These are phyloP conservation scores for Torymus auratus DNA, from an alignment of 2,888 invertebrate genomes.

Conservation along the genomic window DNA sequence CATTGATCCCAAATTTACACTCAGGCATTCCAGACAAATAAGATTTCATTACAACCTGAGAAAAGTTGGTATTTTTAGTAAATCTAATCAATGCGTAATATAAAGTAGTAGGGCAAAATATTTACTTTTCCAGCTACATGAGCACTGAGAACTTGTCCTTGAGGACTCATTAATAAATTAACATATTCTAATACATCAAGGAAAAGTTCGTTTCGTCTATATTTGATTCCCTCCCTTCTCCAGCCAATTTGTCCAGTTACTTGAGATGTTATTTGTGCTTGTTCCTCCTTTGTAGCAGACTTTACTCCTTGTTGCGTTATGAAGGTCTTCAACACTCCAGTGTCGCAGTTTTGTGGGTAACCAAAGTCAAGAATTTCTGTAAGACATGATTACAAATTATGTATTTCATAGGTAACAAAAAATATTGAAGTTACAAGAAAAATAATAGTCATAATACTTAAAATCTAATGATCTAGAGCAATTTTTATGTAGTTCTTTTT, in stretches of 20 bases:
- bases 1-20: conserved; percentile 99
- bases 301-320: conserved; percentile 99
- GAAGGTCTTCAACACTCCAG: conserved; percentile 98
- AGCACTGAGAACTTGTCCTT: conserved; percentile 98
- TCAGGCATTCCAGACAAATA: conserved; percentile 99
- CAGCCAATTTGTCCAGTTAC: conserved; percentile 98
- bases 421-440: background rate
- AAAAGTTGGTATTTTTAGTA: conserved; percentile 32
- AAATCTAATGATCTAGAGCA: too few relatives aligned
- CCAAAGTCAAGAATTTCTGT: conserved; percentile 99
- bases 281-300: conserved; percentile 99
- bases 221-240: conserved; percentile 99
- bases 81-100: conserved; percentile 8
- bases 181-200: conserved; percentile 99
- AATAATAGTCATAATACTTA: too few relatives aligned
- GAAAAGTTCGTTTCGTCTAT: conserved; percentile 98
- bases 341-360: conserved; percentile 99
- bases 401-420: background rate
- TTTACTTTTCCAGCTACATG: conserved; percentile 95
- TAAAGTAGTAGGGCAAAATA: conserved; percentile 3
- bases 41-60: conserved; percentile 97
- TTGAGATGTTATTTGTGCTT: conserved; percentile 99
- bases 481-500: too few relatives aligned
- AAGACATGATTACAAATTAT: too few relatives aligned
- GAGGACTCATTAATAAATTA: conserved; percentile 99